Conservation (phyloP, 2,888 invertebrate species). For the Phalera bucephala region DNA sequence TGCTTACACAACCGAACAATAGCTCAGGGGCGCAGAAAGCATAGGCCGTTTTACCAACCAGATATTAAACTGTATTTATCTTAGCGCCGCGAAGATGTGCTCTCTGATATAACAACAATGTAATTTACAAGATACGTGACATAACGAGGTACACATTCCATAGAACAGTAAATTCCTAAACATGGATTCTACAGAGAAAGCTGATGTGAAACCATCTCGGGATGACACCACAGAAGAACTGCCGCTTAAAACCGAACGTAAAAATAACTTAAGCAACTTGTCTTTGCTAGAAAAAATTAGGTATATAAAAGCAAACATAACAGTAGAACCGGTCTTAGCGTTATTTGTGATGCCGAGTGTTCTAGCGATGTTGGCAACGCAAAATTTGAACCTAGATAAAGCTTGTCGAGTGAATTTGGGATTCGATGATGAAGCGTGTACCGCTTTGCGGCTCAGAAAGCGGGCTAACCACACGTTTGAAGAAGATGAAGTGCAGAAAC, state of each 20-base stretch:
- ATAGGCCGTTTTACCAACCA: conserved; percentile 39
- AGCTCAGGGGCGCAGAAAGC: conserved; percentile 42
- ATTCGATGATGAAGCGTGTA: conserved; percentile 87
- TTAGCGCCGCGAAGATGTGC: conserved; percentile 39
- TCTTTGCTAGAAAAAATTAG: conserved; percentile 69
- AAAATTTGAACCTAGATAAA: conserved; percentile 92
- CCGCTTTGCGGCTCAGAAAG: conserved; percentile 86
- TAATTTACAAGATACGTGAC: conserved; percentile 23
- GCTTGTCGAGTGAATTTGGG: conserved; percentile 91
- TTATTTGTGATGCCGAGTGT: conserved; percentile 86
- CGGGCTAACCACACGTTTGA: conserved; percentile 86
- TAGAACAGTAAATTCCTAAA: conserved; percentile 19
- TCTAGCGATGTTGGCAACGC: conserved; percentile 88
- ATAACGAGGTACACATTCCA: conserved; percentile 6
- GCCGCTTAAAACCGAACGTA: conserved; percentile 53
- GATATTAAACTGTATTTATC: conserved; percentile 51
- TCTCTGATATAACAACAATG: conserved; percentile 39
- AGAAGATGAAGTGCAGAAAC: conserved; percentile 85
- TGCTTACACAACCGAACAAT: conserved; percentile 65
- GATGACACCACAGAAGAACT: conserved; percentile 49
- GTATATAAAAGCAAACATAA: conserved; percentile 80
- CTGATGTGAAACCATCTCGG: conserved; percentile 29
- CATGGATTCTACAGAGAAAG: conserved; percentile 47
- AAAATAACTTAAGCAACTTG: conserved; percentile 52
- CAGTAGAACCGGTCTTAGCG: conserved; percentile 86